These are phyloP conservation scores for Callyntrura guangdongensis DNA, from an alignment of 2,888 invertebrate genomes.

Conservation along the genomic window DNA sequence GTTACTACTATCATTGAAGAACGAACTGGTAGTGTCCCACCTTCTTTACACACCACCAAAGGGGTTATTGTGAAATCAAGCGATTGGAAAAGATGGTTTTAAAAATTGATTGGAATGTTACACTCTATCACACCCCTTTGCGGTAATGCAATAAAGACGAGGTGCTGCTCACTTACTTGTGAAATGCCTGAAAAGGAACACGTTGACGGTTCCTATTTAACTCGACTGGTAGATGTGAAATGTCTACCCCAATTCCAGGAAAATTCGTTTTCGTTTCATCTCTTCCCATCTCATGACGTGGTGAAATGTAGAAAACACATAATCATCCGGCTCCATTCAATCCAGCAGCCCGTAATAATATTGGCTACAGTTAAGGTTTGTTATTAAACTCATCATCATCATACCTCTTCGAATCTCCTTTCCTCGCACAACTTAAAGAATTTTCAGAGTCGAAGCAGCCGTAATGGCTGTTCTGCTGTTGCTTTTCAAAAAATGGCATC, in stretches of 20 bases:
- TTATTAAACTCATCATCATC: conserved; percentile 74
- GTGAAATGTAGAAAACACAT: neutral
- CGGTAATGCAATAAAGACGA: no score
- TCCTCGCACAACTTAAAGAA: conserved; percentile 36
- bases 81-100: no score
- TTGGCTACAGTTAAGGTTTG: conserved; percentile 73
- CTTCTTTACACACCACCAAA: neutral
- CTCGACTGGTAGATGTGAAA: no score
- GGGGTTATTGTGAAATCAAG: no score
- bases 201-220: no score
- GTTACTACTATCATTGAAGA: no score
- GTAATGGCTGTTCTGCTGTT: neutral
- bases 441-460: neutral
- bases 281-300: neutral
- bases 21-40: no score
- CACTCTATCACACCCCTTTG: no score
- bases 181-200: no score
- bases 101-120: no score
- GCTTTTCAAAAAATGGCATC: neutral
- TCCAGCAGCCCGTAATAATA: conserved; percentile 60
- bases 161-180: no score
- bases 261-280: conserved; percentile 37
- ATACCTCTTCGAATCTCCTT: conserved; percentile 40
- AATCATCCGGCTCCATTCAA: conserved; percentile 34
- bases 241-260: conserved; percentile 8